Base-by-base conservation (phyloP, 2,888 invertebrate genomes). In the Sphecodes monilicornis region DNA sequence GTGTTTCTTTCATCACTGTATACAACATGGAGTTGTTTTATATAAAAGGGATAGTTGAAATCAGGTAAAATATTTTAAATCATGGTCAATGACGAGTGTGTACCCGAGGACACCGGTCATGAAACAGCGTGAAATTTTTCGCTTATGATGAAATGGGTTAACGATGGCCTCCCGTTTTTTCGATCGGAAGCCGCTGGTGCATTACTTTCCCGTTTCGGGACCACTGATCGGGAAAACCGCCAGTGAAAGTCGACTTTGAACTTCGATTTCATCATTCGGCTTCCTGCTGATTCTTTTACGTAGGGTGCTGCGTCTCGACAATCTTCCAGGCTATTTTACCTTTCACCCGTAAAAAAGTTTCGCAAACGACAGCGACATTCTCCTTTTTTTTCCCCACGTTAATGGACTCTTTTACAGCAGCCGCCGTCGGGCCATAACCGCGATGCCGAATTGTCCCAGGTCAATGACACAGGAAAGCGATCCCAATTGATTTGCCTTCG, bases 401-500 rank as follows among this genome's bases (percentile, higher is more conserved):
- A 16, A n/a, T 32, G 10, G 6, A 18, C 64, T 32, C 18, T 43
- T 39, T 29, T 43, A 39, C n/a, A 22, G 11, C 11, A 1, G 18
- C 29, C 29, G 13, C 32, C 36, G 66, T 36, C 66, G 13, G 68
- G 39, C n/a, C 39, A 39, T 13, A 5, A 1, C 22, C 68, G 50
- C 22, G 13, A 39, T 76, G 71, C 70, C 74, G 78, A 84, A 83
- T 73, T 84, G 32, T n/a, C 29, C 46, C 66, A 60, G 74, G 71
- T 84, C 78, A 70, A 26, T 41, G 83, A 78, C 74, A 78, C 66
- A 41, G 70, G 64, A 83, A 83, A 70, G 60, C 36, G 71, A 71
- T 82, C 57, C 36, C 50, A 70, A 39, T 46, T 36, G 66, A 80
- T 80, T n/a, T 60, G 50, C 78, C 88, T 86, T 88, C 64, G 26